These are phyloP conservation scores for Hyla sarda DNA, from an alignment of 2,113 vertebrate genomes.

Conservation along the genomic window DNA sequence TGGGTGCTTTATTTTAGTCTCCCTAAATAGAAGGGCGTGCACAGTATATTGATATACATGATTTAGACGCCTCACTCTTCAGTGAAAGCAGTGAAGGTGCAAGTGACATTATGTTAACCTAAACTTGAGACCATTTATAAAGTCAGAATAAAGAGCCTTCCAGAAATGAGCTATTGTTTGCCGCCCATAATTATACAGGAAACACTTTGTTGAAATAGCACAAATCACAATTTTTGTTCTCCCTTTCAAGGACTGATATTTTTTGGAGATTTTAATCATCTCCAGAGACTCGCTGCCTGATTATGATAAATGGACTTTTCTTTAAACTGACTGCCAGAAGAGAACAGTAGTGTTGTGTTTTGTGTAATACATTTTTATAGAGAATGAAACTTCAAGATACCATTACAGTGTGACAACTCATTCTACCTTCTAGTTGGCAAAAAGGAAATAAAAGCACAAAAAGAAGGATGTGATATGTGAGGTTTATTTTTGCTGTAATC, in stretches of 20 bases:
- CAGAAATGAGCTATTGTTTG: neutral
- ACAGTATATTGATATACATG: neutral
- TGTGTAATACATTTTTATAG: conserved; percentile 22
- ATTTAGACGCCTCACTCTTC: neutral
- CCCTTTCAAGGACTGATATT: neutral
- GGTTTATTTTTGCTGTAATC: neutral
- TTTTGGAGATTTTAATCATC: conserved; percentile 14
- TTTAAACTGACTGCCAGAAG: conserved; percentile 25
- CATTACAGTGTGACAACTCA: neutral
- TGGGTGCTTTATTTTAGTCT: neutral
- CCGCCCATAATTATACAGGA: neutral
- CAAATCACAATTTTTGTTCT: conserved; percentile 27
- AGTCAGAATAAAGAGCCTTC: neutral
- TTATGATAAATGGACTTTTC: conserved; percentile 32
- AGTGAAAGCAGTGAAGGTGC: neutral
- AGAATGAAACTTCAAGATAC: neutral
- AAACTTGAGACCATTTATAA: neutral
- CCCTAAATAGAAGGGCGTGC: too few species aligned
- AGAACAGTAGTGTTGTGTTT: neutral
- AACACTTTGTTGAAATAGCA: conserved; percentile 30
- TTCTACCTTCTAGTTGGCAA: neutral
- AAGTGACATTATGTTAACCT: neutral
- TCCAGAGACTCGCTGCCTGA: conserved; percentile 12
- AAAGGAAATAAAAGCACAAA: neutral
- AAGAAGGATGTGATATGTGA: neutral